Evolutionary conservation across 2,888 invertebrate species (phyloP).

Genomic region (Shargacucullia verbasci): DNA sequence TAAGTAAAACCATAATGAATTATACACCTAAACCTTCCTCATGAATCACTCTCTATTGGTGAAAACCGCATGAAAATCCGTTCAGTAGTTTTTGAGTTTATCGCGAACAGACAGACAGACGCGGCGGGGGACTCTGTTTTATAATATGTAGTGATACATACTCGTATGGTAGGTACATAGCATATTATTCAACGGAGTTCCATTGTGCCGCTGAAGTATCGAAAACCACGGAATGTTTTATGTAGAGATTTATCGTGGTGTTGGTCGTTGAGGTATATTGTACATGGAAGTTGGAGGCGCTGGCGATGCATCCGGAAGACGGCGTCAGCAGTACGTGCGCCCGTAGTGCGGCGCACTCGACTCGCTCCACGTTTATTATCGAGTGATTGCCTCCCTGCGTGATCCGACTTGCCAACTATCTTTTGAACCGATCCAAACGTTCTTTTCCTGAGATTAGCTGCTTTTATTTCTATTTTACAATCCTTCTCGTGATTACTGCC

Average conservation of each 20-base stretch:
- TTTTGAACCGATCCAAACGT: slow-evolving; percentile 74
- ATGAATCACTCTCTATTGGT: no score
- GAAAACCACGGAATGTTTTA: slow-evolving; percentile 49
- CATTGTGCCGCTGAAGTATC: slow-evolving; percentile 10
- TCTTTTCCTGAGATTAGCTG: slow-evolving; percentile 74
- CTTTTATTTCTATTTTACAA: slow-evolving; percentile 77
- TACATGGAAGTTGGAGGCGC: slow-evolving; percentile 61
- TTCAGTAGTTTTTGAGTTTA: no score
- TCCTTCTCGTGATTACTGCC: slow-evolving; percentile 56
- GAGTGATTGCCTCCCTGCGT: slow-evolving; percentile 87
- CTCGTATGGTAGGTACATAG: no score
- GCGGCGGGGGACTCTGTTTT: no score
- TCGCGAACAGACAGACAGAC: no score
- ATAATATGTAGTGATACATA: no score
- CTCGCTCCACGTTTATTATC: slow-evolving; percentile 85
- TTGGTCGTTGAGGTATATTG: slow-evolving; percentile 59
- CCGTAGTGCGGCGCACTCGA: slow-evolving; percentile 73
- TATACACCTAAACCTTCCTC: no score
- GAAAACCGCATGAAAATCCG: no score
- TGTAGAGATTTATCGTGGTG: slow-evolving; percentile 60
- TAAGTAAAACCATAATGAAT: no score
- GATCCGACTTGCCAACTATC: slow-evolving; percentile 83
- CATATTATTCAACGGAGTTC: slow-evolving; percentile 10
- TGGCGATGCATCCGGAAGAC: slow-evolving; percentile 72
- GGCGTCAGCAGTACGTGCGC: slow-evolving; percentile 80